Base-by-base conservation (phyloP, 2,888 invertebrate genomes). In the Archips crataeganus region DNA sequence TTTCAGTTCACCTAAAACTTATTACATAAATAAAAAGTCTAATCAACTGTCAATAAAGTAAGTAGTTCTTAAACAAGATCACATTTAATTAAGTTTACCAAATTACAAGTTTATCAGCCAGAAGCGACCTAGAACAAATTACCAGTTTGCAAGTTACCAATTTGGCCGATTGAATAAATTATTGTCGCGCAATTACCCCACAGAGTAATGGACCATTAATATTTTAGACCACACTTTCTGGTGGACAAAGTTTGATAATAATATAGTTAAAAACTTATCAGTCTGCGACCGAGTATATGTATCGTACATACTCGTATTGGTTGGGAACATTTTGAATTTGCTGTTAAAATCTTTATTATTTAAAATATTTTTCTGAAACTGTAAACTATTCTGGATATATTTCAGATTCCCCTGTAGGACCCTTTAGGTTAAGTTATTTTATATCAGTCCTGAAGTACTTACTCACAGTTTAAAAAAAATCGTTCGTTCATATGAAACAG, bases 151-250 rank as follows among this genome's bases (percentile, higher is more conserved):
- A 49, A 49, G 23, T 63, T 42, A 49, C 13, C 11, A 63, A 63
- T 36, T 62, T 39, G 3, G 6, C 2, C 54, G 39, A 66, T 54
- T 66, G 11, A 66, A 54, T 54, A 32, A 57, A 57, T 57, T 57
- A 32, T 32, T 57, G 32, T 23, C 51, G 32, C 57, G 32, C 57
- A 57, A 57, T 57, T 57, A 57, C 3, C 11, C 32, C 9, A 32
- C 32, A 57, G 32, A 32, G 32, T 57, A 57, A 57, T 57, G 57
- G 57, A 32, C 10, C 32, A 10, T 11, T 49, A 49, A 4, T 13
- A n/a, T 49, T 49, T n/a, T 4, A 45, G 45, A 49, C 49, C 49
- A 6, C 49, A 13, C n/a, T 13, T 49, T 13, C 3, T 49, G 49
- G 13, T 13, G n/a, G 45, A 5, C n/a, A n/a, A 49, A n/a, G 5